Percentiles rank a stretch among this genome's conserved stretches.
These are phyloP conservation scores for Protobothrops mucrosquamatus DNA, from an alignment of 2,113 vertebrate species.

Conservation along the genomic window DNA sequence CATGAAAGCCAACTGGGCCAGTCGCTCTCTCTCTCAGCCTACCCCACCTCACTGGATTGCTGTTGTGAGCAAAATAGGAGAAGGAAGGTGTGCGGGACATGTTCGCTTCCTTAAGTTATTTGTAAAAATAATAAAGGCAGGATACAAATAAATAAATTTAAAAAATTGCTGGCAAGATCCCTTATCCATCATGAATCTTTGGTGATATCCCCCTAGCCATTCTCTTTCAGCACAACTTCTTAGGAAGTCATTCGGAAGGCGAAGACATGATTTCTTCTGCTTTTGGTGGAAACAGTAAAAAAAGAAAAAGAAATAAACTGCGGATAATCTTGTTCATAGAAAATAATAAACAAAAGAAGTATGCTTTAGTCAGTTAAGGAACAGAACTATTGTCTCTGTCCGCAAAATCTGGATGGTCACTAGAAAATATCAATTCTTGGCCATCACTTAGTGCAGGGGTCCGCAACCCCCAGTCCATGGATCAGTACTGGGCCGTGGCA, in stretches of 20 bases:
- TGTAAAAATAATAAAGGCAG: not conserved
- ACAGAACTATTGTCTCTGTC: not conserved
- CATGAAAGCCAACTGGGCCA: not conserved
- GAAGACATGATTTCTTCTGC: not conserved
- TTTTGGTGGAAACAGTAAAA: not conserved
- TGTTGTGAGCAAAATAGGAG: not conserved
- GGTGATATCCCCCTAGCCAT: not conserved
- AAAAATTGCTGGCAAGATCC: no score
- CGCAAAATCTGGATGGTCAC: not conserved
- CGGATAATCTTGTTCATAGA: not conserved
- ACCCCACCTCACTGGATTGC: not conserved
- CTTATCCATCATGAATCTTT: not conserved
- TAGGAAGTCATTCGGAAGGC: not conserved
- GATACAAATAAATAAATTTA: not conserved
- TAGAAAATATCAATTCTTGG: not conserved
- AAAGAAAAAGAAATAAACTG: not conserved
- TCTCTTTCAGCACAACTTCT: not conserved
- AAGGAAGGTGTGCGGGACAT: not conserved
- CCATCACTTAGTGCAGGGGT: not conserved
- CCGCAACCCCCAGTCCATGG: no score
- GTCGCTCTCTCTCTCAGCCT: not conserved
- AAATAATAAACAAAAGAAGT: not conserved
- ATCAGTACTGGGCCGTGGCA: no score
- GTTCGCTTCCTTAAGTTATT: not conserved
- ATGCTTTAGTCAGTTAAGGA: slow-evolving; percentile 21